These are phyloP conservation scores for Empis livida DNA, from an alignment of 2,888 invertebrate genomes.

Conservation along the genomic window DNA sequence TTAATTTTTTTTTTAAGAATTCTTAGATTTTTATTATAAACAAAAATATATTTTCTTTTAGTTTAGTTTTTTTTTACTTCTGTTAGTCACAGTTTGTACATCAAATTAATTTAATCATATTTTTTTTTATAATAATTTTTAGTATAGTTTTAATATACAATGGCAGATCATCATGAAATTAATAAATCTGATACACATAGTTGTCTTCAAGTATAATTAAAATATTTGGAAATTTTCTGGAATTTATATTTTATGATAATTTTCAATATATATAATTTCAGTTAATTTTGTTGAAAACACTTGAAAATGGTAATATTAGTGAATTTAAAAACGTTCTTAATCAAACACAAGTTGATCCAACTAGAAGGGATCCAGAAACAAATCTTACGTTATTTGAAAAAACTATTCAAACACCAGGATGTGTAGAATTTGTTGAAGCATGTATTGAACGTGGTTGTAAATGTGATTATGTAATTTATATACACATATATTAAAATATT, in stretches of 20 bases:
- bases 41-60: too few relatives aligned
- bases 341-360: constrained; percentile 29
- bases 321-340: constrained; percentile 28
- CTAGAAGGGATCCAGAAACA: constrained; percentile 19
- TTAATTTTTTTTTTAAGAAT: too few relatives aligned
- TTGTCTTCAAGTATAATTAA: constrained; percentile 11
- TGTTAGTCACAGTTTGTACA: too few relatives aligned
- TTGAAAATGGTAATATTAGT: constrained; percentile 22
- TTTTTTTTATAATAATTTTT: too few relatives aligned
- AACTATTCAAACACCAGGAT: constrained; percentile 25
- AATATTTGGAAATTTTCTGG: background rate
- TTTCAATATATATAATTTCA: background rate
- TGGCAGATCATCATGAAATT: constrained; percentile 7
- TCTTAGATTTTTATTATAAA: too few relatives aligned
- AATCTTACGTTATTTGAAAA: constrained; percentile 26
- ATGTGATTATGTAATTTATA: constrained; percentile 25
- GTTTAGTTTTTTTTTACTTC: too few relatives aligned
- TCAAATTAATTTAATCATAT: too few relatives aligned
- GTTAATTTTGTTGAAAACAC: constrained; percentile 21
- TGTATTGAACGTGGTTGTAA: constrained; percentile 26
- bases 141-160: too few relatives aligned
- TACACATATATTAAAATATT: too few relatives aligned
- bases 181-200: constrained; percentile 6
- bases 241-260: too few relatives aligned
- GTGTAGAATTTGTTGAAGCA: constrained; percentile 26